Evolutionary conservation across 2,113 vertebrate genomes (phyloP).

Genomic region (Sapajus apella): DNA sequence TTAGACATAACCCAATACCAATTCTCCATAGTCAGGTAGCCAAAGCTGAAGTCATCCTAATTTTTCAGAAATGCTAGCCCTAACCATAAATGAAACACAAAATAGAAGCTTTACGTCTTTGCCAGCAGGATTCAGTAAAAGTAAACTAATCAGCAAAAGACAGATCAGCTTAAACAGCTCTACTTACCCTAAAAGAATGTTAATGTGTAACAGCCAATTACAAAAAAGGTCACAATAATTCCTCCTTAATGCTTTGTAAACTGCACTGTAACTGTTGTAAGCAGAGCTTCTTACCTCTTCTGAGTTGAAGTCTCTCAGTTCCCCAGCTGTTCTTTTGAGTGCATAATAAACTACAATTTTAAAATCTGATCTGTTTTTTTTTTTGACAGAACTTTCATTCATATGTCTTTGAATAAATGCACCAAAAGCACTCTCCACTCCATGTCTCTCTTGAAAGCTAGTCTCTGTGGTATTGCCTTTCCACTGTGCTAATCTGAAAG

Average conservation of each 20-base stretch:
- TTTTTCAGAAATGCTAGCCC: not conserved
- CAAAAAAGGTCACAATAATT: too few relatives aligned
- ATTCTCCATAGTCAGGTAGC: not conserved
- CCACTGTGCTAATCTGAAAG: not conserved
- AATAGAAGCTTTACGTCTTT: not conserved
- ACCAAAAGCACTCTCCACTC: not conserved
- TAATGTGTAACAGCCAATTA: not conserved
- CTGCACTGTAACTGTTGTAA: not conserved
- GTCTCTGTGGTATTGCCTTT: not conserved
- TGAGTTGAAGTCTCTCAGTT: not conserved
- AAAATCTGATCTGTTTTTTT: not conserved
- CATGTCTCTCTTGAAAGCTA: not conserved
- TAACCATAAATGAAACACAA: not conserved
- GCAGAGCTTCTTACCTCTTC: not conserved
- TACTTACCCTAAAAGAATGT: not conserved
- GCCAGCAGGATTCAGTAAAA: not conserved
- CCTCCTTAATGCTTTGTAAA: not conserved
- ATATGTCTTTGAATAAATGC: not conserved
- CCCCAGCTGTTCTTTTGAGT: not conserved
- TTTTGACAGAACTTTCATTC: not conserved
- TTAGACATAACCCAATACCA: not conserved
- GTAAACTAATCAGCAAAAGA: not conserved
- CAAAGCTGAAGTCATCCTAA: not conserved
- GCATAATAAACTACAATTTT: not conserved
- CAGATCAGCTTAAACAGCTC: not conserved